Conservation (phyloP, 1,140 invertebrate genomes). For the Drosophila micromelanica region DNA sequence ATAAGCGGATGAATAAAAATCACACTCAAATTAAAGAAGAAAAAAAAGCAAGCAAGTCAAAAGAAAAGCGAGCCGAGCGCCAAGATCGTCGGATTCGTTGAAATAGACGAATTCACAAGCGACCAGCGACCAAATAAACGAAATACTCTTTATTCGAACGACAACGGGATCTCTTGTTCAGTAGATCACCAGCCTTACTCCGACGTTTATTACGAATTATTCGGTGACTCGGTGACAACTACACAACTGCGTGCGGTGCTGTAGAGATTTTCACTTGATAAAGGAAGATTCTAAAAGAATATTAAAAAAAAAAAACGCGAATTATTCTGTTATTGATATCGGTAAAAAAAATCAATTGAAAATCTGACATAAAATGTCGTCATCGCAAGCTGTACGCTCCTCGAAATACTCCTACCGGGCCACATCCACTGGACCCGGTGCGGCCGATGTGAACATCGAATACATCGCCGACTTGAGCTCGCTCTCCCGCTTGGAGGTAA, state of each 20-base stretch:
- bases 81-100: conserved; percentile 48
- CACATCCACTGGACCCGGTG: conserved; percentile 89
- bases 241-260: conserved; percentile 79
- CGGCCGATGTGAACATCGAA: conserved; percentile 96
- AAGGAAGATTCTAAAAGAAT: conserved; percentile 20
- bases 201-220: conserved; percentile 85
- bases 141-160: conserved; percentile 85
- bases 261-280: conserved; percentile 72
- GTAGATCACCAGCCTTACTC: conserved; percentile 85
- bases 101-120: conserved; percentile 73
- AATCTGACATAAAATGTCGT: conserved; percentile 84
- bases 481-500: conserved; percentile 96
- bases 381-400: conserved; percentile 91
- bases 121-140: conserved; percentile 71
- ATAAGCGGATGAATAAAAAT: conserved; percentile 24
- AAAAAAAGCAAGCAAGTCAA: conserved; percentile 7
- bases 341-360: conserved; percentile 44
- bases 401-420: conserved; percentile 95
- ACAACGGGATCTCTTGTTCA: conserved; percentile 85
- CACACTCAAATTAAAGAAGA: conserved; percentile 37
- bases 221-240: conserved; percentile 85
- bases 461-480: conserved; percentile 96
- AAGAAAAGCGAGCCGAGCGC: conserved; percentile 28
- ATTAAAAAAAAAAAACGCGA: conserved; percentile 42
- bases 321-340: conserved; percentile 25